Conservation (phyloP, 2,888 invertebrate species). For the Eupithecia centaureata region DNA sequence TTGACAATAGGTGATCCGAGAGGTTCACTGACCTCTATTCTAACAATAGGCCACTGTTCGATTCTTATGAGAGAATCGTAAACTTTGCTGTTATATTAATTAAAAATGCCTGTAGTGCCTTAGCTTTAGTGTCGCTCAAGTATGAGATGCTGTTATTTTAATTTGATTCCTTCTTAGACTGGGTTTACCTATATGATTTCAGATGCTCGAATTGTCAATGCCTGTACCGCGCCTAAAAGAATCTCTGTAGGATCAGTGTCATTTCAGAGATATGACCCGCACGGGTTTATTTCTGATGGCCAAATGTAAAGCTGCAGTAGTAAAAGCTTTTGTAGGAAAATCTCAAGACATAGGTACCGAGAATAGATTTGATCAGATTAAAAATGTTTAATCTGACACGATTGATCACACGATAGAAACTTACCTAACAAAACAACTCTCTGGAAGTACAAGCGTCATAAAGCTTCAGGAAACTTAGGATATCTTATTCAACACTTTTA, state of each 20-base stretch:
- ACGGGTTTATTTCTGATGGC: not conserved
- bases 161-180: not conserved
- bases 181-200: too few species aligned
- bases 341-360: not conserved
- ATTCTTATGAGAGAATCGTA: slow-evolving; percentile 39
- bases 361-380: too few species aligned
- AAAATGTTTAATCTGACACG: too few species aligned
- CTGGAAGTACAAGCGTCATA: not conserved
- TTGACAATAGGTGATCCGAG: slow-evolving; percentile 53
- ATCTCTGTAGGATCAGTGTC: not conserved
- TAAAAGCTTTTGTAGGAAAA: not conserved
- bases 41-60: slow-evolving; percentile 44
- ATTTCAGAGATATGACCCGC: not conserved
- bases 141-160: not conserved
- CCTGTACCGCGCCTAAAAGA: not conserved
- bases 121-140: not conserved
- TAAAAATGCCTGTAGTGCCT: not conserved
- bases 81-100: slow-evolving; percentile 16
- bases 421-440: not conserved
- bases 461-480: not conserved
- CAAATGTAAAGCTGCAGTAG: not conserved
- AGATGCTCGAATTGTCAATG: not conserved
- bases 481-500: not conserved
- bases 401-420: too few species aligned
- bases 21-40: slow-evolving; percentile 58